A percentile compares a stretch with the other conserved stretches of the same genome.
Conservation (phyloP, 2,797 vertebrate genomes). For the Sphenodon punctatus region DNA sequence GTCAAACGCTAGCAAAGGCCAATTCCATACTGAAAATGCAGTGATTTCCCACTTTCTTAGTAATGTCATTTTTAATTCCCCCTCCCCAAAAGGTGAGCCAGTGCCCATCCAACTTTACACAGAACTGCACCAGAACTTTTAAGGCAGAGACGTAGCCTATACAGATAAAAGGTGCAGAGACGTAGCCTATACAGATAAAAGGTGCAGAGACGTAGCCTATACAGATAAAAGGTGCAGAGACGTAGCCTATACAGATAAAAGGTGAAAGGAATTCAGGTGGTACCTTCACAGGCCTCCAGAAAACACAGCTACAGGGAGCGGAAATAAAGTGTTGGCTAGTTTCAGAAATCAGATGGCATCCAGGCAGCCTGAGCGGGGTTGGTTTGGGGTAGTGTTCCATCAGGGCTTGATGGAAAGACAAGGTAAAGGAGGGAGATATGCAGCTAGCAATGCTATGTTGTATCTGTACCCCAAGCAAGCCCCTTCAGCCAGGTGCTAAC, state of each 20-base stretch:
- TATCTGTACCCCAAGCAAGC: no score
- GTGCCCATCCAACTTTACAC: constrained; percentile 64
- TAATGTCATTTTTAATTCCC: constrained; percentile 40
- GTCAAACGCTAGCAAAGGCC: constrained; percentile 67
- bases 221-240: constrained; percentile 60
- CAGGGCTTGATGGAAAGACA: constrained; percentile 50
- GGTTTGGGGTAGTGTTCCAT: constrained; percentile 69
- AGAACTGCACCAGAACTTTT: no score
- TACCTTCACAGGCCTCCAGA: constrained; percentile 67
- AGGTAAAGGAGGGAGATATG: constrained; percentile 50
- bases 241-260: constrained; percentile 68
- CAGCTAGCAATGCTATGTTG: no score
- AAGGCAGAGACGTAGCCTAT: constrained; percentile 62
- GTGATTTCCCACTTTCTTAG: constrained; percentile 29
- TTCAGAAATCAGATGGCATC: constrained; percentile 67
- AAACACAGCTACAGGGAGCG: constrained; percentile 57
- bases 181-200: not conserved
- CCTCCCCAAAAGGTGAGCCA: constrained; percentile 58
- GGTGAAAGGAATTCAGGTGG: constrained; percentile 54
- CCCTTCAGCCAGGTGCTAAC: no score
- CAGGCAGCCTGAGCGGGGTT: constrained; percentile 61
- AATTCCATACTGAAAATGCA: constrained; percentile 53
- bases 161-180: constrained; percentile 58
- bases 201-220: no score
- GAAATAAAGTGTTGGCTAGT: constrained; percentile 55